Percentiles rank a stretch among this genome's conserved stretches.
Evolutionary conservation across 2,888 invertebrate species (phyloP).

Genomic region (Epiblema foenella): DNA sequence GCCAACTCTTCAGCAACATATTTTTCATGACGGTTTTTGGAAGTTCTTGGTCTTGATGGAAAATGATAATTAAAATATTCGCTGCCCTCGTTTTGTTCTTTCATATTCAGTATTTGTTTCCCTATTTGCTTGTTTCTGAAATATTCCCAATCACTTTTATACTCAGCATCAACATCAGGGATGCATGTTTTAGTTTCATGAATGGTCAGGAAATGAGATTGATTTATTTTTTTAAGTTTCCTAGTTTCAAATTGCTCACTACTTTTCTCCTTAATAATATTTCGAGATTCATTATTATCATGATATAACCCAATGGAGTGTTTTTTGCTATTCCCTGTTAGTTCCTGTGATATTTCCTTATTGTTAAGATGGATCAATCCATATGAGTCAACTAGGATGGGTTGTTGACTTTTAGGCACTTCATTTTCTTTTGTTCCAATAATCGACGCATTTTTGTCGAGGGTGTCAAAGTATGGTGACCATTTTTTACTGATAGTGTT

Average conservation of each 20-base stretch:
- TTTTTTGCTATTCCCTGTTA: background rate
- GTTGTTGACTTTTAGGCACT: background rate
- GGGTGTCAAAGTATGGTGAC: slow-evolving; percentile 21
- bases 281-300: slow-evolving; percentile 2
- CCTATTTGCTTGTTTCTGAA: slow-evolving; percentile 7
- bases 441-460: background rate
- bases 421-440: background rate
- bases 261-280: background rate
- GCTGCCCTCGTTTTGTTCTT: background rate
- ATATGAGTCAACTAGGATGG: background rate
- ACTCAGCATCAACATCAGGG: background rate
- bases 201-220: background rate
- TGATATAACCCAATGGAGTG: background rate
- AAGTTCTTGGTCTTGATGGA: background rate
- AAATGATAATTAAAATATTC: background rate
- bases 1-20: background rate
- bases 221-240: background rate
- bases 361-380: background rate
- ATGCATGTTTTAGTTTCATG: background rate
- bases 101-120: background rate
- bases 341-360: background rate
- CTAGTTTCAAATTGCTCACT: slow-evolving; percentile 7
- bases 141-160: slow-evolving; percentile 8
- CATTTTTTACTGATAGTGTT: background rate
- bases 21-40: background rate